phyloP scores from a whole-genome alignment of 2,113 vertebrate genomes.

The Odobenus rosmarus region DNA sequence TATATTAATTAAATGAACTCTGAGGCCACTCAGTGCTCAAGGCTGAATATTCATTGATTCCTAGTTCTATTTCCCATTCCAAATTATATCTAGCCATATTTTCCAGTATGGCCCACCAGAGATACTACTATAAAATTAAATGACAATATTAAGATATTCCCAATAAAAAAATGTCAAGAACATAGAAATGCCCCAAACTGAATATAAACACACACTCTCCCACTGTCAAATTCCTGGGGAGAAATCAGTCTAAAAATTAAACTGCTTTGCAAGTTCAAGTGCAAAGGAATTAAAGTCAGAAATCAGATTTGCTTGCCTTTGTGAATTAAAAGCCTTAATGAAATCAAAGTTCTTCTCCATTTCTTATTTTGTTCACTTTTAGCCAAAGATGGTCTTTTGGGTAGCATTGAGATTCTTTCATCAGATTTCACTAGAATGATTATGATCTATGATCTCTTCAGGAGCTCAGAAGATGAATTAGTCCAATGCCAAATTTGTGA shows the following conservation, averaged over 20 bases:
- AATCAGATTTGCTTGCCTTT: conserved; percentile 57
- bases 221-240: conserved; percentile 67
- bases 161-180: conserved; percentile 75
- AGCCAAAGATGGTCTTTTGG: not conserved
- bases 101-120: conserved; percentile 59
- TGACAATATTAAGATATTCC: conserved; percentile 64
- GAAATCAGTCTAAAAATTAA: conserved; percentile 63
- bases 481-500: not conserved
- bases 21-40: not conserved
- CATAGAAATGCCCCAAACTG: conserved; percentile 47
- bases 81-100: conserved; percentile 59
- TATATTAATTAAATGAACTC: conserved; percentile 60
- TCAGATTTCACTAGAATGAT: not conserved
- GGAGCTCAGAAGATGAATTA: not conserved
- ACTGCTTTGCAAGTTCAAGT: conserved; percentile 66
- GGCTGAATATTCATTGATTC: conserved; percentile 7
- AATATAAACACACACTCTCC: conserved; percentile 58
- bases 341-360: conserved; percentile 17
- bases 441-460: conserved; percentile 31
- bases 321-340: conserved; percentile 51
- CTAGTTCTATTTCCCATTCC: conserved; percentile 23
- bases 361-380: conserved; percentile 53
- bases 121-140: conserved; percentile 71
- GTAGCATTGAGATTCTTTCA: not conserved
- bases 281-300: conserved; percentile 68